phyloP scores from a whole-genome alignment of 2,113 vertebrate genomes.

The Hyla sarda region DNA sequence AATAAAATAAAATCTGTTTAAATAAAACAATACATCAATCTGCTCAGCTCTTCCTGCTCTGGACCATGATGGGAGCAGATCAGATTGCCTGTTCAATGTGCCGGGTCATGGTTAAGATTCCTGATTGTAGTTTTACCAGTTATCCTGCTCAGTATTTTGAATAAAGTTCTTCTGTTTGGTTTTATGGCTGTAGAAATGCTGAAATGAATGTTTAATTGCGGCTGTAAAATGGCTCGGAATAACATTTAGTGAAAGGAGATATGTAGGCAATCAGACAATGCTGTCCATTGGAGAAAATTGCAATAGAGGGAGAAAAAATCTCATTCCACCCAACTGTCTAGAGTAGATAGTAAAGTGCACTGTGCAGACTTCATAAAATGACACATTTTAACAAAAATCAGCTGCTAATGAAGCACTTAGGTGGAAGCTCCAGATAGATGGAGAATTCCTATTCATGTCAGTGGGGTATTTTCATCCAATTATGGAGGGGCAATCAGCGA shows the following conservation, averaged over 20 bases:
- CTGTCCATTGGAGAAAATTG: conserved; percentile 27
- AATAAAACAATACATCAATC: too few relatives aligned
- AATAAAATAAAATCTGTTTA: too few relatives aligned
- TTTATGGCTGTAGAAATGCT: conserved; percentile 30
- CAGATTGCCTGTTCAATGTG: too few relatives aligned
- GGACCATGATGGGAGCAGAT: too few relatives aligned
- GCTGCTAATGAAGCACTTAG: conserved; percentile 61
- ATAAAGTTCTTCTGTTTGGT: conserved; percentile 14
- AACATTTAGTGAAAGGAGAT: conserved; percentile 22
- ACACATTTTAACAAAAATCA: conserved; percentile 51
- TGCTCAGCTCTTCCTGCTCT: too few relatives aligned
- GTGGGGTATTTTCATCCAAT: conserved; percentile 55
- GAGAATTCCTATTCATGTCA: conserved; percentile 49
- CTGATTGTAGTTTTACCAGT: not conserved
- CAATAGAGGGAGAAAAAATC: not conserved
- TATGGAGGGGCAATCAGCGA: conserved; percentile 49
- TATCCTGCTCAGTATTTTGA: fast-evolving
- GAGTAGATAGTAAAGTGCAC: conserved; percentile 35
- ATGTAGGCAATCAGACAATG: not conserved
- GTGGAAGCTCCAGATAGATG: conserved; percentile 33
- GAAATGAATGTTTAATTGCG: conserved; percentile 57
- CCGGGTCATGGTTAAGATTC: not conserved
- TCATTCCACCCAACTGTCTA: conserved; percentile 23
- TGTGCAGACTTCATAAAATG: conserved; percentile 10
- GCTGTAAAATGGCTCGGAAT: conserved; percentile 40